These are phyloP conservation scores for Trachelus iudaicus DNA, from an alignment of 2,888 invertebrate genomes.

Conservation along the genomic window DNA sequence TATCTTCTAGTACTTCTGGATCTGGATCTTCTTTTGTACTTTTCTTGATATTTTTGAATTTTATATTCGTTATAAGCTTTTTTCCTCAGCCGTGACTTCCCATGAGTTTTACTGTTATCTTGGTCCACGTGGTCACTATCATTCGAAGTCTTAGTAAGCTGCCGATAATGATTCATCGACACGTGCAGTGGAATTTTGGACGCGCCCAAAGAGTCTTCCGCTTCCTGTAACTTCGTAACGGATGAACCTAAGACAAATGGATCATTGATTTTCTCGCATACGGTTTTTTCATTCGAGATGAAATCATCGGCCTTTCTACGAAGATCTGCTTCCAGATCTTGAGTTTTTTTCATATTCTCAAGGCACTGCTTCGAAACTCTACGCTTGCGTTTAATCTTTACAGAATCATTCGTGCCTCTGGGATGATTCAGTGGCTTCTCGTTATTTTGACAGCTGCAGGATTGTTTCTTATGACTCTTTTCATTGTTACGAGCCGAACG, in stretches of 20 bases:
- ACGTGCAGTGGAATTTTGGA: not conserved
- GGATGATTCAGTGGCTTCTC: not conserved
- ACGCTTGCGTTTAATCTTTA: not conserved
- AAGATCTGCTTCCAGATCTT: not conserved
- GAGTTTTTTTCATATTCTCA: not conserved
- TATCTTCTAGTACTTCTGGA: not conserved
- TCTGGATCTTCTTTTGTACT: not conserved
- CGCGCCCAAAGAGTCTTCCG: not conserved
- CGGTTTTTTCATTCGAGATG: not conserved
- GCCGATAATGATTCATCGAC: not conserved
- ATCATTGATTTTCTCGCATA: not conserved
- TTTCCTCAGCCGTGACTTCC: not conserved
- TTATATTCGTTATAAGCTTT: not conserved
- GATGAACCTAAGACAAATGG: not conserved
- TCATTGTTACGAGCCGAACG: not conserved
- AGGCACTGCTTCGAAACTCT: not conserved
- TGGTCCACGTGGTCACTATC: not conserved
- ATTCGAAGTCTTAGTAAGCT: not conserved
- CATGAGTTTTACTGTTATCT: not conserved
- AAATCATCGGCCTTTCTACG: conserved; percentile 1
- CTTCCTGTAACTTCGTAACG: not conserved
- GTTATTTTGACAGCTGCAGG: not conserved
- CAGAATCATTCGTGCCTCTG: not conserved
- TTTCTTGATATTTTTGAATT: not conserved
- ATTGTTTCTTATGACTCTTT: not conserved